Conservation (phyloP, 2,113 vertebrate species). For the Rhipidura dahli region DNA sequence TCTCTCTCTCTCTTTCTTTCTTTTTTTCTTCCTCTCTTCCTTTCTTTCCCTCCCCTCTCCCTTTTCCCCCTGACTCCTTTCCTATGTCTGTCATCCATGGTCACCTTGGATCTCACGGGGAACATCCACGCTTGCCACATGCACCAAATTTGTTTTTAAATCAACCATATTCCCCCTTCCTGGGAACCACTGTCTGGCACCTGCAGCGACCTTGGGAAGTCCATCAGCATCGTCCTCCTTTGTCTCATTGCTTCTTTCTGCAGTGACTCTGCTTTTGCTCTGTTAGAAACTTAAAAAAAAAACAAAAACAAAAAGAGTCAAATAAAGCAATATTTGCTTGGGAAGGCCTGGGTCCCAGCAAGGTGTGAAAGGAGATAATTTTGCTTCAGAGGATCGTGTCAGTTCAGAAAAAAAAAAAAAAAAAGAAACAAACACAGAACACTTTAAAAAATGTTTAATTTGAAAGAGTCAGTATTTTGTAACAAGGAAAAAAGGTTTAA, state of each 20-base stretch:
- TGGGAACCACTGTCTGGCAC: constrained; percentile 73
- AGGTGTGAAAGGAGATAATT: constrained; percentile 49
- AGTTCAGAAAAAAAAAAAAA: background rate
- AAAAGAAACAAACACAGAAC: background rate
- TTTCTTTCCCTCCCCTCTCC: constrained; percentile 55
- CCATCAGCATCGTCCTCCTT: constrained; percentile 85
- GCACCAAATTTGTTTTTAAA: constrained; percentile 70
- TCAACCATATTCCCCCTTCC: constrained; percentile 66
- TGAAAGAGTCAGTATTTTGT: constrained; percentile 58
- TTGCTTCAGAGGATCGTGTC: constrained; percentile 54
- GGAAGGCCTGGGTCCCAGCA: constrained; percentile 52
- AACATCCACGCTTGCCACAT: constrained; percentile 76
- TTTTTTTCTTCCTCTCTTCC: constrained; percentile 32
- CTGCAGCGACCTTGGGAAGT: constrained; percentile 87
- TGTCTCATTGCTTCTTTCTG: constrained; percentile 86
- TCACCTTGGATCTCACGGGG: constrained; percentile 85
- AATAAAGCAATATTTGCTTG: constrained; percentile 62
- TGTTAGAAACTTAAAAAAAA: constrained; percentile 77
- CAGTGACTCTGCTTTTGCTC: constrained; percentile 85
- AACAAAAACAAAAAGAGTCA: background rate
- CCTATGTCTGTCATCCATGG: constrained; percentile 75
- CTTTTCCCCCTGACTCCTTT: constrained; percentile 43
- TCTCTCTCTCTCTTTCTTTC: constrained; percentile 70
- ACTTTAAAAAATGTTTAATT: background rate
- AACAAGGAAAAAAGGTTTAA: constrained; percentile 33